These are phyloP conservation scores for Parauchenoglanis ngamensis DNA, from an alignment of 2,797 vertebrate genomes.

Conservation along the genomic window DNA sequence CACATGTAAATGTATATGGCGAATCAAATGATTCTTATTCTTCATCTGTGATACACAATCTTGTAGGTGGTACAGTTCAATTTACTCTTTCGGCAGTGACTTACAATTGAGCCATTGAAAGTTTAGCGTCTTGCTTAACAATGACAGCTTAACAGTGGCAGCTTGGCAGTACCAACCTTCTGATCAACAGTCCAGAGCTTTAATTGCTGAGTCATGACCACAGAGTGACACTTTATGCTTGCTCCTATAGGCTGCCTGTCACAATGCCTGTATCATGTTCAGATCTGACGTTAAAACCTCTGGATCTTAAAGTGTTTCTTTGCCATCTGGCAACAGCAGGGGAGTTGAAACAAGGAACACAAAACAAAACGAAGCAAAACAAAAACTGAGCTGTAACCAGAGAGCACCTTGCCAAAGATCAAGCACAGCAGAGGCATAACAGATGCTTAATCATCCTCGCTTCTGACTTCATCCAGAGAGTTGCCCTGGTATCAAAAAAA, in stretches of 20 bases:
- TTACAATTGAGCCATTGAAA: conserved; percentile 7
- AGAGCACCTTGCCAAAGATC: conserved; percentile 78
- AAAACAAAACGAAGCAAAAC: neutral
- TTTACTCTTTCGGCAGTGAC: neutral
- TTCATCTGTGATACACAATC: neutral
- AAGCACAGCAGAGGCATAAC: conserved; percentile 74
- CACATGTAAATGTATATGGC: neutral
- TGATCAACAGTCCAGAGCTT: neutral
- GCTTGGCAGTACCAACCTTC: conserved; percentile 18
- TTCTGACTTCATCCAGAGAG: conserved; percentile 74
- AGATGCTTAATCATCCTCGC: conserved; percentile 72
- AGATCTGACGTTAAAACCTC: neutral
- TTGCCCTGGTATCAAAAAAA: conserved; percentile 68
- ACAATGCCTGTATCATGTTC: neutral
- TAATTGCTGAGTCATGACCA: neutral
- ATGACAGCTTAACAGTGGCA: neutral
- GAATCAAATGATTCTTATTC: neutral
- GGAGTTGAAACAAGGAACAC: neutral
- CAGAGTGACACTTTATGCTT: neutral
- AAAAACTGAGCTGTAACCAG: neutral
- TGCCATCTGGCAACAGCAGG: conserved; percentile 15
- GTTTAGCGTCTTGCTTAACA: neutral
- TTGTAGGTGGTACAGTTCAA: neutral
- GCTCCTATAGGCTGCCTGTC: neutral
- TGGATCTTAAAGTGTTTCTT: neutral